Evolutionary conservation across 2,113 vertebrate species (phyloP).

Genomic region (Herpailurus yagouaroundi): DNA sequence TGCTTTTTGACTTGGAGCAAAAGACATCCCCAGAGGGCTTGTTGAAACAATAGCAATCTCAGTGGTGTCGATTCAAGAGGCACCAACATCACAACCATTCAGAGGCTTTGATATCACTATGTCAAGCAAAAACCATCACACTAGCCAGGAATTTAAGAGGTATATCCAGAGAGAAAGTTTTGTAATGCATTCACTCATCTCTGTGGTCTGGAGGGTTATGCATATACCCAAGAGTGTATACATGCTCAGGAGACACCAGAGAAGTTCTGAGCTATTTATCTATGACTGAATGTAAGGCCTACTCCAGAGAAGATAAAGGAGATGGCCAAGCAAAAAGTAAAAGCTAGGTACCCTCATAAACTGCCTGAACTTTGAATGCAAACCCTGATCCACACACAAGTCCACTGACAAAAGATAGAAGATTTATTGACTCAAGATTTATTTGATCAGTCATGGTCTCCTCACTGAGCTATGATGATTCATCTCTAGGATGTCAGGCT

Average conservation of each 20-base stretch:
- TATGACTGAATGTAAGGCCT: not conserved
- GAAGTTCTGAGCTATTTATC: not conserved
- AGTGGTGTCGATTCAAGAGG: not conserved
- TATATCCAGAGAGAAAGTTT: not conserved
- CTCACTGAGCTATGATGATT: not conserved
- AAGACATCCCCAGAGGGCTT: not conserved
- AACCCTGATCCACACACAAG: not conserved
- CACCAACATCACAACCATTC: not conserved
- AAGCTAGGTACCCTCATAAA: not conserved
- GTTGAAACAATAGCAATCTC: not conserved
- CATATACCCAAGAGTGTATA: fast-evolving
- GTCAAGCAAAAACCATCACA: not conserved
- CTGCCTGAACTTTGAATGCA: not conserved
- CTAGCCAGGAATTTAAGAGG: not conserved
- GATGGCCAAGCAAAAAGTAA: not conserved
- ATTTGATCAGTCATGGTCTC: not conserved
- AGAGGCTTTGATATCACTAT: not conserved
- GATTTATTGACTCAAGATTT: not conserved
- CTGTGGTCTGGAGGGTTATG: not conserved
- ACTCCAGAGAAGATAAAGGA: not conserved
- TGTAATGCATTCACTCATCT: not conserved
- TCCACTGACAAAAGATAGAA: not conserved
- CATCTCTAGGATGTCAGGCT: not conserved
- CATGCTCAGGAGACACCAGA: not conserved
- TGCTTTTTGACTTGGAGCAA: not conserved